Evolutionary conservation across 2,797 vertebrate genomes (phyloP).

Genomic region (Lateolabrax maculatus): DNA sequence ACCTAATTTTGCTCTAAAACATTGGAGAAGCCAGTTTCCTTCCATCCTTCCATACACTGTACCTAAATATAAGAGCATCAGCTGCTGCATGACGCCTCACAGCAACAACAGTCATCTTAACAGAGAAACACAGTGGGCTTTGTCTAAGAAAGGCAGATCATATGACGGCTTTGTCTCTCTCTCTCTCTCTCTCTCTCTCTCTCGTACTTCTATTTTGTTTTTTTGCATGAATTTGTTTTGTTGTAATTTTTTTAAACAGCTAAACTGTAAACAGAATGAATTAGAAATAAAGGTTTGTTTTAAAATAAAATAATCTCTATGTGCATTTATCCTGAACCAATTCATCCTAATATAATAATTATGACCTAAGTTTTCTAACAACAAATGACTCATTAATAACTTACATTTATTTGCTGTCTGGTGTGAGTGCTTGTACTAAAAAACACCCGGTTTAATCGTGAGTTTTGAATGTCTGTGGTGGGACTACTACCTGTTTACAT

Average conservation of each 20-base stretch:
- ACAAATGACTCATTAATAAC: too few relatives aligned
- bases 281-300: too few relatives aligned
- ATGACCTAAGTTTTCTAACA: neutral
- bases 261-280: too few relatives aligned
- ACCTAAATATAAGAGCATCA: constrained; percentile 54
- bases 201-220: too few relatives aligned
- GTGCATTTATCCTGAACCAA: neutral
- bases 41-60: neutral
- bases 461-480: too few relatives aligned
- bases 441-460: too few relatives aligned
- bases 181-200: constrained; percentile 3
- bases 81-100: constrained; percentile 51
- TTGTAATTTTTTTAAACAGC: too few relatives aligned
- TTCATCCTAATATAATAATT: neutral
- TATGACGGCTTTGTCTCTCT: constrained; percentile 51
- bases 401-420: neutral
- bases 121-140: constrained; percentile 61
- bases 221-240: too few relatives aligned
- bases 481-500: neutral
- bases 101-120: constrained; percentile 41
- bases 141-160: constrained; percentile 57
- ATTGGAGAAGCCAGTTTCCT: neutral
- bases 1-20: neutral
- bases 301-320: too few relatives aligned
- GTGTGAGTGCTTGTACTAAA: neutral